Conservation (phyloP, 1,140 invertebrate species). For the Melanaphis sacchari region DNA sequence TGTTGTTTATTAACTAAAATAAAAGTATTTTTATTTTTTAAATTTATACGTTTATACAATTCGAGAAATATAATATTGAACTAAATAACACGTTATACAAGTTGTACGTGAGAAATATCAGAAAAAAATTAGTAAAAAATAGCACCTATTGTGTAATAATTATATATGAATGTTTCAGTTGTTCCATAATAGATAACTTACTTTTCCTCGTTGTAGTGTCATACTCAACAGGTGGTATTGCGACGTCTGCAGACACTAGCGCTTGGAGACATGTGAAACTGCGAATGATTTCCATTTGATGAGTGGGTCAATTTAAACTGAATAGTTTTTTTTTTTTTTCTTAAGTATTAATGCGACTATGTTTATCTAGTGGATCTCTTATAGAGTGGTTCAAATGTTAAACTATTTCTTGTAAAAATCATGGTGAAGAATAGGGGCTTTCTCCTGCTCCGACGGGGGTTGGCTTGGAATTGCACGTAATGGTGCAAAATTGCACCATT, state of each 20-base stretch:
- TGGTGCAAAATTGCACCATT: too few relatives aligned
- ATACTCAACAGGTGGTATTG: neutral
- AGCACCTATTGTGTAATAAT: too few relatives aligned
- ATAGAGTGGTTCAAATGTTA: too few relatives aligned
- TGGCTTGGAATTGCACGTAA: too few relatives aligned
- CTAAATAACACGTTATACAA: neutral
- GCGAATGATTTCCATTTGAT: neutral
- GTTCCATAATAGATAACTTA: too few relatives aligned
- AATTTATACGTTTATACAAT: neutral
- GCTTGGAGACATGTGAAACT: neutral
- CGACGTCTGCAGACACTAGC: neutral
- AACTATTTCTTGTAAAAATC: too few relatives aligned
- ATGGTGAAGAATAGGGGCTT: too few relatives aligned
- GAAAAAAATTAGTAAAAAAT: neutral
- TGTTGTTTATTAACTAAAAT: neutral
- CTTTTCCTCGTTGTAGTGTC: neutral
- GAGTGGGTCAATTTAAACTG: neutral
- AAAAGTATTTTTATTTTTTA: neutral
- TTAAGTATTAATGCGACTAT: too few relatives aligned
- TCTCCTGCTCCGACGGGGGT: too few relatives aligned
- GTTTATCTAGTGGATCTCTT: too few relatives aligned
- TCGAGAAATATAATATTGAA: neutral
- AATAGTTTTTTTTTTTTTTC: too few relatives aligned
- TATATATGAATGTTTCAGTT: neutral
- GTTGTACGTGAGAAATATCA: neutral